Conservation (phyloP, 2,113 vertebrate genomes). For the Nestor notabilis region DNA sequence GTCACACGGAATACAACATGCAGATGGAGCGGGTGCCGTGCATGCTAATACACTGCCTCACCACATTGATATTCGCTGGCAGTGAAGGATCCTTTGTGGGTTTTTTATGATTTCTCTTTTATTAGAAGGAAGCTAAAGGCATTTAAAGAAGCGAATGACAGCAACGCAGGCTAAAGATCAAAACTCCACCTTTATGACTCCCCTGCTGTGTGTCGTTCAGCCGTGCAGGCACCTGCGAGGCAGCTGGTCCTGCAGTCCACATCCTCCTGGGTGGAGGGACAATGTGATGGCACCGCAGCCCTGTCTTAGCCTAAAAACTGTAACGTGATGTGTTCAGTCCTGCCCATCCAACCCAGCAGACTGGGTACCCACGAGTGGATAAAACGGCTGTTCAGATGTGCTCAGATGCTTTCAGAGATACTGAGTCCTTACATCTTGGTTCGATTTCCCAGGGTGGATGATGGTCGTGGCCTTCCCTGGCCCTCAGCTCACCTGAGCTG, state of each 20-base stretch:
- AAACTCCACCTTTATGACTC: not conserved
- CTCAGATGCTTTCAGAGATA: not conserved
- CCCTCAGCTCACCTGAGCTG: not conserved
- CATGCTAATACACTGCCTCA: not conserved
- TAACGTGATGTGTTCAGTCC: not conserved
- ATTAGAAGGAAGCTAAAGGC: conserved; percentile 50
- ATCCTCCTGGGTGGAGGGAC: not conserved
- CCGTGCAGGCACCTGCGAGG: accelerated
- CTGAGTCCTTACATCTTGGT: not conserved
- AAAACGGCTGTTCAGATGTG: not conserved
- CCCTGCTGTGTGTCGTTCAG: accelerated
- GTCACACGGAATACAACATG: conserved; percentile 8
- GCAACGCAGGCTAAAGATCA: not conserved
- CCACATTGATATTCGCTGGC: not conserved
- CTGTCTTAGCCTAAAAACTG: not conserved
- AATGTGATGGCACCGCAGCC: accelerated
- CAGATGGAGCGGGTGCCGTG: not conserved
- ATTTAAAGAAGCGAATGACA: conserved; percentile 6
- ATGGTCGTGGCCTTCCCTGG: not conserved
- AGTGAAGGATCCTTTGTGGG: conserved; percentile 7
- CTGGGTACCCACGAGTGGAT: accelerated
- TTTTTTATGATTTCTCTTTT: conserved; percentile 41
- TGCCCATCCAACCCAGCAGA: not conserved
- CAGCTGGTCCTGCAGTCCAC: not conserved
- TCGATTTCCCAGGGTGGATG: accelerated